Conservation (phyloP, 2,888 invertebrate species). For the Drosophila monieri region DNA sequence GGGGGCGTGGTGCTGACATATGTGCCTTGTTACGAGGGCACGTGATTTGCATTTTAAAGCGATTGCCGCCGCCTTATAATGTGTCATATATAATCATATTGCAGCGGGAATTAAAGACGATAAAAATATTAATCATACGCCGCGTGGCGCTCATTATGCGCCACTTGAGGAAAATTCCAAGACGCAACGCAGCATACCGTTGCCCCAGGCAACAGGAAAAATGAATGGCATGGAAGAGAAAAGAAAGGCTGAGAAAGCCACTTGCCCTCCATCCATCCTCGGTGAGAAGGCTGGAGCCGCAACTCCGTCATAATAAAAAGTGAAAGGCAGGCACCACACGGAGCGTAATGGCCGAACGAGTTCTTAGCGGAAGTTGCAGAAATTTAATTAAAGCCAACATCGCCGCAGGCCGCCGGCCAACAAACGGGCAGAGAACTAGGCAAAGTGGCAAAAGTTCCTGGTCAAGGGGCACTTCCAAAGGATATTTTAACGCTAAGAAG, state of each 20-base stretch:
- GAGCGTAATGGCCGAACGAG: constrained; percentile 20
- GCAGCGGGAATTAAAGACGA: constrained; percentile 70
- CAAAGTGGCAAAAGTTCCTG: constrained; percentile 23
- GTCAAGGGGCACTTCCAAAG: constrained; percentile 26
- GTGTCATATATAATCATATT: constrained; percentile 75
- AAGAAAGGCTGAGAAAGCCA: constrained; percentile 3
- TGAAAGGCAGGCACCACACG: constrained; percentile 62
- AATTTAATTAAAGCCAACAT: constrained; percentile 74
- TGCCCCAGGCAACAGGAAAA: constrained; percentile 26
- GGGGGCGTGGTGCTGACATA: constrained; percentile 50
- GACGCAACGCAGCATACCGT: constrained; percentile 13
- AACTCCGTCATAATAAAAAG: constrained; percentile 58
- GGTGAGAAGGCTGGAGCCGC: constrained; percentile 3
- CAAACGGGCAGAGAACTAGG: constrained; percentile 7
- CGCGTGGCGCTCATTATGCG: constrained; percentile 78
- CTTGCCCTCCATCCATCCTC: constrained; percentile 4
- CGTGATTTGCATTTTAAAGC: constrained; percentile 77
- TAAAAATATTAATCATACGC: constrained; percentile 77
- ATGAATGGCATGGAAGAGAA: constrained; percentile 6
- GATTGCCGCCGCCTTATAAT: constrained; percentile 48
- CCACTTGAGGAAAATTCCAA: constrained; percentile 66
- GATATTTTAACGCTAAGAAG: constrained; percentile 17
- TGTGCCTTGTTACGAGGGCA: constrained; percentile 47
- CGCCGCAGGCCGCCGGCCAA: constrained; percentile 55
- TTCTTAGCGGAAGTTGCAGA: constrained; percentile 63